A percentile compares a stretch with the other conserved stretches of the same genome.
Conservation (phyloP, 1,140 invertebrate species). For the Zaprionus ornatus region DNA sequence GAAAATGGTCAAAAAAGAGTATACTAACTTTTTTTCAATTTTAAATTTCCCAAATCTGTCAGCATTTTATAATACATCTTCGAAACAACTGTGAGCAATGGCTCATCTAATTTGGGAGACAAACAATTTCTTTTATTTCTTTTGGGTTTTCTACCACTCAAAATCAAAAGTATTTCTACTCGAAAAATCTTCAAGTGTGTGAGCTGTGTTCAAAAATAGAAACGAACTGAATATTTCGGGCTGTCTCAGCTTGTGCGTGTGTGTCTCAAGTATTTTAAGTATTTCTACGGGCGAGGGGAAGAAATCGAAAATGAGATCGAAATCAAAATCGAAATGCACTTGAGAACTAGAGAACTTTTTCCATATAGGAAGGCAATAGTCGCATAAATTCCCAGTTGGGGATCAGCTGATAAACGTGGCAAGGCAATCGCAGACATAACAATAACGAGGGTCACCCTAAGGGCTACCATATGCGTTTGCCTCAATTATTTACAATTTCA, state of each 20-base stretch:
- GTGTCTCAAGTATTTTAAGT: constrained; percentile 26
- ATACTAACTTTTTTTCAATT: background rate
- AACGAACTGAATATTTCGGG: constrained; percentile 29
- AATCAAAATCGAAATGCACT: constrained; percentile 56
- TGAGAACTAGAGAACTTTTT: constrained; percentile 48
- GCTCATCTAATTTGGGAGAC: constrained; percentile 30
- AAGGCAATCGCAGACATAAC: constrained; percentile 44
- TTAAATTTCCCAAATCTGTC: background rate
- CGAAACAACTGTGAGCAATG: constrained; percentile 25
- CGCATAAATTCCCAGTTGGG: constrained; percentile 44
- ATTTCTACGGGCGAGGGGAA: constrained; percentile 7
- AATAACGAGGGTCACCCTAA: constrained; percentile 68
- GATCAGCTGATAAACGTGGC: constrained; percentile 55
- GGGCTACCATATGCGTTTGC: constrained; percentile 13
- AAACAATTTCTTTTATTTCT: constrained; percentile 9
- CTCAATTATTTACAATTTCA: constrained; percentile 74
- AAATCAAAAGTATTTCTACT: background rate
- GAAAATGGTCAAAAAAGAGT: no score
- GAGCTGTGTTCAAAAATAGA: constrained; percentile 60
- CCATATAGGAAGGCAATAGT: constrained; percentile 28
- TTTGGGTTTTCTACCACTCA: constrained; percentile 9
- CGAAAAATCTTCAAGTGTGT: constrained; percentile 33
- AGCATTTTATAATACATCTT: constrained; percentile 1
- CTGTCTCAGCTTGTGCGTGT: background rate
- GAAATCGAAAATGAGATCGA: constrained; percentile 8